Conservation (phyloP, 2,888 invertebrate genomes). For the Ectobius pallidus region DNA sequence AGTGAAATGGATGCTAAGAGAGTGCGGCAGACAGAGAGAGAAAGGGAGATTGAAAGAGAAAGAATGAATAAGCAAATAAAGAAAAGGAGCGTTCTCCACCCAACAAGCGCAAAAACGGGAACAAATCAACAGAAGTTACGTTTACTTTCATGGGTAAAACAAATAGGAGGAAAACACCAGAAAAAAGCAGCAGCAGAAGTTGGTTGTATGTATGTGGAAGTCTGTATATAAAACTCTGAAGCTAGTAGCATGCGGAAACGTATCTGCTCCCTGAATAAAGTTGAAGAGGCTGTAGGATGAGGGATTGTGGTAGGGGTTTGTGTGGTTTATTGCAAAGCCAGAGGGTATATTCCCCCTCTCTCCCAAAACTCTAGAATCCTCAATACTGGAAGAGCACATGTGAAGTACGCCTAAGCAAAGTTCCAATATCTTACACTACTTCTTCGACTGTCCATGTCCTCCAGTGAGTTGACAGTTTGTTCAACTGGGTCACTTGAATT, state of each 20-base stretch:
- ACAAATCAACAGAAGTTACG: neutral
- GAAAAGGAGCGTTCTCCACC: neutral
- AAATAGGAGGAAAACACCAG: neutral
- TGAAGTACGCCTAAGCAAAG: neutral
- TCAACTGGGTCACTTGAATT: neutral
- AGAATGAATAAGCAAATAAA: neutral
- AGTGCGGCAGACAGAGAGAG: too few relatives aligned
- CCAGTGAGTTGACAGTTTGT: neutral
- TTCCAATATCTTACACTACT: neutral
- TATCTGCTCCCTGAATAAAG: neutral
- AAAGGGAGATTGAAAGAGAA: too few relatives aligned
- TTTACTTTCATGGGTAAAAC: neutral
- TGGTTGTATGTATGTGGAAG: neutral
- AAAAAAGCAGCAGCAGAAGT: neutral
- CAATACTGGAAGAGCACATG: neutral
- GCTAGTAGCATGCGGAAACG: neutral
- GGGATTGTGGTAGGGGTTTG: neutral
- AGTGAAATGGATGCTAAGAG: too few relatives aligned
- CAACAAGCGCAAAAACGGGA: neutral
- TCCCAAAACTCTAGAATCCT: neutral
- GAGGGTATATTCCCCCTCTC: neutral
- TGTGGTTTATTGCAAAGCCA: neutral
- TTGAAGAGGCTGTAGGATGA: neutral
- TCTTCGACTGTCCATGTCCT: neutral
- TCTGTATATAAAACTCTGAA: neutral